Conservation (phyloP, 2,888 invertebrate genomes). For the Mesochorus sp. region DNA sequence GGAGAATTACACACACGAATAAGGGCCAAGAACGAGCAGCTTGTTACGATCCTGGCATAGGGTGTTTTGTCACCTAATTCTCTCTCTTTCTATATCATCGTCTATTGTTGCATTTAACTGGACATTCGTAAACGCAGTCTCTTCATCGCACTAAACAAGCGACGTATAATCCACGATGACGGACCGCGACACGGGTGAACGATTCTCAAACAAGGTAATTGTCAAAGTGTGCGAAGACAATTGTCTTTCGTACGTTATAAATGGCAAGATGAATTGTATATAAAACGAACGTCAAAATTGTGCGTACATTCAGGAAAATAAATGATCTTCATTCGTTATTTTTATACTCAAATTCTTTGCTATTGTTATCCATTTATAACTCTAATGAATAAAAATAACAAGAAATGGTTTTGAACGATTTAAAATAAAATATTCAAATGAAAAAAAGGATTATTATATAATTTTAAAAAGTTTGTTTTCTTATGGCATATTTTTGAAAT, state of each 20-base stretch:
- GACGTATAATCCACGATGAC: not conserved
- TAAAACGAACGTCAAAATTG: not conserved
- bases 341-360: no score
- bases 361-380: no score
- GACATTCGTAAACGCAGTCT: conserved; percentile 4
- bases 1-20: conserved; percentile 70
- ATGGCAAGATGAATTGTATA: not conserved
- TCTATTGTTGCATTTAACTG: conserved; percentile 14
- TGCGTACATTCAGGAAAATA: no score
- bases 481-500: no score
- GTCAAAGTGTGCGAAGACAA: no score
- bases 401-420: not conserved
- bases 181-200: not conserved
- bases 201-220: not conserved
- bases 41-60: conserved; percentile 70
- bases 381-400: not conserved
- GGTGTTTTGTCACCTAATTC: conserved; percentile 69
- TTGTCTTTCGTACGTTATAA: no score
- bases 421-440: no score
- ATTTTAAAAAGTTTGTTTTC: no score
- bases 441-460: no score
- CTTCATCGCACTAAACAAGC: not conserved
- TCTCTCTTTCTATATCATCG: conserved; percentile 4
- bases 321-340: no score
- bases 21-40: conserved; percentile 55